Percentiles rank a stretch among this genome's conserved stretches.
Evolutionary conservation across 2,888 invertebrate genomes (phyloP).

Genomic region (Odontothrips loti): DNA sequence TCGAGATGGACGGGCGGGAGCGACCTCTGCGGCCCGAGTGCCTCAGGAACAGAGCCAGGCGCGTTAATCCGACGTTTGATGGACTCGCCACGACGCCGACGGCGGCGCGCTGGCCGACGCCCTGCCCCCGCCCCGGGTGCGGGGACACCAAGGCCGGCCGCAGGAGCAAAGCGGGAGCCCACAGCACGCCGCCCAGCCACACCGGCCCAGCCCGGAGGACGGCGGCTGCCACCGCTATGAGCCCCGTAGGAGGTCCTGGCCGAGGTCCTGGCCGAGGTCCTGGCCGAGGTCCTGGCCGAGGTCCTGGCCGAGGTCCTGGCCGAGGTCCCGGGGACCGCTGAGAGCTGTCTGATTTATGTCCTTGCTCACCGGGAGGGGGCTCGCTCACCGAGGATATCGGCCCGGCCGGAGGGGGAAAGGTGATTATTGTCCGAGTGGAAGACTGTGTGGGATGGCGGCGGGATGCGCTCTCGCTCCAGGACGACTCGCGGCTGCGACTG

Average conservation of each 20-base stretch:
- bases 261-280: background rate
- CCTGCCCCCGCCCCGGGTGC: background rate
- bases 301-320: background rate
- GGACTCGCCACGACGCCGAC: background rate
- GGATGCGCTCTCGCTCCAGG: background rate
- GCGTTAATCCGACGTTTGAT: constrained; percentile 18
- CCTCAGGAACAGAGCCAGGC: background rate
- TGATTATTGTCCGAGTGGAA: background rate
- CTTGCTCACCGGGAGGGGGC: background rate
- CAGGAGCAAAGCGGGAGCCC: too few relatives aligned
- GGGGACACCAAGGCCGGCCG: too few relatives aligned
- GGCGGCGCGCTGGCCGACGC: background rate
- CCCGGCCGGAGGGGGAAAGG: background rate
- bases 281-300: background rate
- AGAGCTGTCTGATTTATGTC: background rate
- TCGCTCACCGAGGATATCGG: background rate
- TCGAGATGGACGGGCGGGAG: background rate
- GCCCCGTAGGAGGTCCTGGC: too few relatives aligned
- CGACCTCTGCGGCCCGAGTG: background rate
- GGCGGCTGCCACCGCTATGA: too few relatives aligned
- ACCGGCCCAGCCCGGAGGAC: too few relatives aligned
- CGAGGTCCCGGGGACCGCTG: background rate
- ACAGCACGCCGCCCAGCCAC: too few relatives aligned
- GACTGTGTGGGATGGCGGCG: background rate
- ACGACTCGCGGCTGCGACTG: too few relatives aligned